Base-by-base conservation (phyloP, 2,797 vertebrate species). In the Orestias chungarensis region DNA sequence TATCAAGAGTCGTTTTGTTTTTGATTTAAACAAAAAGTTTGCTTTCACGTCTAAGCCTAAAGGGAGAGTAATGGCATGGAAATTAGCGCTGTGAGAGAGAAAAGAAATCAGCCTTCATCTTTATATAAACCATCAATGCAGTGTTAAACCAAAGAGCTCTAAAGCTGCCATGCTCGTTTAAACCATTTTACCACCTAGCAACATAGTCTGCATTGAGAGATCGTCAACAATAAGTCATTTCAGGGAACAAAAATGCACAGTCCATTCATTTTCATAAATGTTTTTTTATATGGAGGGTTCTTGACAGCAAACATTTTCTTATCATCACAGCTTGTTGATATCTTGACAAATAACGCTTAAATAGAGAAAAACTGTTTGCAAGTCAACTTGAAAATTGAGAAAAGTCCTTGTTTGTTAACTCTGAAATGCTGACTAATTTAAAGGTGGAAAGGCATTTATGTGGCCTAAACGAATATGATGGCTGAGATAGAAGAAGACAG, bases 341-440 rank as follows among this genome's bases (percentile, higher is more conserved):
- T 25, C 65, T 38, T 67, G 20, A 35, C 31, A 67, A 67, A 67
- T 17, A 25, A 17, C 23, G 47, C 64, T 47, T 31, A 23, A 46
- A 40, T 3, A 42, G 40, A 25, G 10, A 8, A 68, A 72, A 40
- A 68, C 35, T 42, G 29, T 59, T 40, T 12, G 6, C 64, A 47
- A 73, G 67, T 83, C 70, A 81, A 66, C 43, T 2, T 79, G 82
- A 82, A 81, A 87, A 76, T 6, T 65, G 47, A 80, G 20, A 52
- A 73, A 74, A 74, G 4, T 46, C 11, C 76, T 52, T 64, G 27
- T 79, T 78, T 79, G 14, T 80, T 74, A 82, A 0, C 62, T 61
- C 55, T 82, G 79, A 79, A 64, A 74, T 17, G 42, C 70, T 84
- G 83, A 85, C 71, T 87, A 79, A 83, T 79, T 43, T 50, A 38